phyloP scores from a whole-genome alignment of 2,113 vertebrate species.

The Aldabrachelys gigantea region DNA sequence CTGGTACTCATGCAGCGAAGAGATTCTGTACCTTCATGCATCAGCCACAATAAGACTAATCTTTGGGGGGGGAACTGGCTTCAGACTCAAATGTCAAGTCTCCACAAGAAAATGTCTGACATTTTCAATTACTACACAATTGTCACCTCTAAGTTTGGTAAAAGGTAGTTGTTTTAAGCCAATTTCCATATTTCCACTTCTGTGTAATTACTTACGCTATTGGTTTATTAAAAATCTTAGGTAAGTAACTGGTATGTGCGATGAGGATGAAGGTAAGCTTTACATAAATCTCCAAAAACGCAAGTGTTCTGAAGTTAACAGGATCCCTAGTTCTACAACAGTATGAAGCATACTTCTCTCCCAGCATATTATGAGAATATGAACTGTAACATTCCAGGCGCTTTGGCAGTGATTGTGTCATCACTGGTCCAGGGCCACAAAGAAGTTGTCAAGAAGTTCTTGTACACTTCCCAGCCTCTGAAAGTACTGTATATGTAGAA shows the following conservation, averaged over 20 bases:
- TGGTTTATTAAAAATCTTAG: background rate
- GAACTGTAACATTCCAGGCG: background rate
- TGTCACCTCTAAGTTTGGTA: background rate
- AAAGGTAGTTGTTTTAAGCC: background rate
- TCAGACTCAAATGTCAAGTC: background rate
- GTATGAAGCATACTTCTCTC: background rate
- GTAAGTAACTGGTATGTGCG: background rate
- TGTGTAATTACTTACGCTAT: background rate
- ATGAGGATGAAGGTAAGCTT: background rate
- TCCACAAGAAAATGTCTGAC: background rate
- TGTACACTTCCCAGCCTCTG: background rate
- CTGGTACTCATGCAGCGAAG: background rate
- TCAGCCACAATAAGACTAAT: background rate
- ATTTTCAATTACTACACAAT: background rate
- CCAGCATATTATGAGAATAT: background rate
- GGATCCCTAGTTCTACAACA: background rate
- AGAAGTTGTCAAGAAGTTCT: background rate
- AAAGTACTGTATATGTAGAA: background rate
- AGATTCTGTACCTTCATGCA: background rate
- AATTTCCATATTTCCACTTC: background rate
- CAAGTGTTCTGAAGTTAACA: background rate
- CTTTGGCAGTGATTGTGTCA: fast-evolving
- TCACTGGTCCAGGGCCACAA: background rate
- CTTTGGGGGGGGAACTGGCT: background rate
- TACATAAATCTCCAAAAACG: background rate